These are phyloP conservation scores for Pristionchus exspectatus DNA, from an alignment of 2,888 invertebrate species.

Conservation along the genomic window DNA sequence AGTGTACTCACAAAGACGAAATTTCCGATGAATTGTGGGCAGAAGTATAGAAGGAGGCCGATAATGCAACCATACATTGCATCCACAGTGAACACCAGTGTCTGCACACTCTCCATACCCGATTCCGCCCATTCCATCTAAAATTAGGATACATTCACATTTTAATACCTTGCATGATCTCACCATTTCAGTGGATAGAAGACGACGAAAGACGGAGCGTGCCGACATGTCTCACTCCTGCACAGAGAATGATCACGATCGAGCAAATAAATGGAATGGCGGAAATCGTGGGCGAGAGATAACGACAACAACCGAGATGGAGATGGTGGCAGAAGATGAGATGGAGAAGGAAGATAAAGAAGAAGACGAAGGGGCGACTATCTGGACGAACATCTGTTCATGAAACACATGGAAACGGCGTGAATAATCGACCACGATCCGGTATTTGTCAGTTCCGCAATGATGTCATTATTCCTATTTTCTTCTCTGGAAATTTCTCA, in stretches of 20 bases:
- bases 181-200: neutral
- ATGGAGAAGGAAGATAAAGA: neutral
- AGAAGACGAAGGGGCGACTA: neutral
- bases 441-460: too few relatives aligned
- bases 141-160: neutral
- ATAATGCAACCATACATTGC: slow-evolving; percentile 60
- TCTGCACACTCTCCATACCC: neutral
- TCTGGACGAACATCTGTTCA: neutral
- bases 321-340: neutral
- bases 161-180: neutral
- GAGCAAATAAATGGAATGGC: neutral
- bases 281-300: slow-evolving; percentile 1
- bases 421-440: too few relatives aligned
- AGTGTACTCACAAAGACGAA: slow-evolving; percentile 67
- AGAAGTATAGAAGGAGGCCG: slow-evolving; percentile 67
- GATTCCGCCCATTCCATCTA: slow-evolving; percentile 54
- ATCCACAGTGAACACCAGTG: slow-evolving; percentile 62
- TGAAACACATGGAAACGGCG: too few relatives aligned
- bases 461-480: too few relatives aligned
- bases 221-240: neutral
- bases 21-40: slow-evolving; percentile 68
- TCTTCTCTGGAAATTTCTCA: too few relatives aligned
- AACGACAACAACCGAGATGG: neutral
- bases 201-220: neutral
- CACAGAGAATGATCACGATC: neutral